Conservation (phyloP, 2,113 vertebrate species). For the human (Homo sapiens) region GRCh38 chr20:17269001-17269500, state of each 20-base stretch:
- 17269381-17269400: neutral
- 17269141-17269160: neutral
- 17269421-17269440: neutral
- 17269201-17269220: neutral
- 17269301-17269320: neutral
- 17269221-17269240: neutral
- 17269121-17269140: neutral
- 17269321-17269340: neutral
- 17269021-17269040: neutral
- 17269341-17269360: neutral
- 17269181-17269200: neutral
- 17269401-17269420: neutral
- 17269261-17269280: neutral
- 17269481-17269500: neutral
- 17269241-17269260: neutral
- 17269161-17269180: neutral
- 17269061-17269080: neutral
- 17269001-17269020: neutral
- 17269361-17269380: neutral
- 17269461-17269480: neutral
- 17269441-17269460: neutral
- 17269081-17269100: slow-evolving; percentile 11
- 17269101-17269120: neutral
- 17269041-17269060: neutral
- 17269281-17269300: neutral